Evolutionary conservation across 1,140 invertebrate genomes (phyloP).

Genomic region (Nixonia krombeini): DNA sequence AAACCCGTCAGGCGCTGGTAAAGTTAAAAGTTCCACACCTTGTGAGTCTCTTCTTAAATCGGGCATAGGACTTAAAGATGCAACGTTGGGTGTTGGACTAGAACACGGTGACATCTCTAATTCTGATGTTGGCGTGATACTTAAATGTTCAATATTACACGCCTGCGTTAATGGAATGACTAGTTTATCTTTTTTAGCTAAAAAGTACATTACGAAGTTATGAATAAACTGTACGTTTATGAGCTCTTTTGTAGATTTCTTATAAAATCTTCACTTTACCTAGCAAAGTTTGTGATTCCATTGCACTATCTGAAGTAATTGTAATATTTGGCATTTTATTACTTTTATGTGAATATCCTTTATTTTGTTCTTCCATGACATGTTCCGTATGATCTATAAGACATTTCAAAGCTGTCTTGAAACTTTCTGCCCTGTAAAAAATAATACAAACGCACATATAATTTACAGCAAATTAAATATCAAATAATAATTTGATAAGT

Average conservation of each 20-base stretch:
- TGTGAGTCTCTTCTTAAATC: slow-evolving; percentile 78
- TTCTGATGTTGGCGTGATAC: slow-evolving; percentile 62
- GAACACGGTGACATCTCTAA: slow-evolving; percentile 74
- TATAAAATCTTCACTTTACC: background rate
- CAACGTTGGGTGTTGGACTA: slow-evolving; percentile 75
- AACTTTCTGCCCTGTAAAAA: slow-evolving; percentile 79
- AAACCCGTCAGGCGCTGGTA: slow-evolving; percentile 83
- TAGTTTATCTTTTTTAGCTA: slow-evolving; percentile 53
- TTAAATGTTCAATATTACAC: slow-evolving; percentile 50
- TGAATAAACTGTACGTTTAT: too few relatives aligned
- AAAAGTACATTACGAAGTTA: background rate
- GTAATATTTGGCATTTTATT: slow-evolving; percentile 56
- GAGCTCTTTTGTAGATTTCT: too few relatives aligned
- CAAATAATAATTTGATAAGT: too few relatives aligned
- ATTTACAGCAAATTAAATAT: too few relatives aligned
- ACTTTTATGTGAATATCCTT: slow-evolving; percentile 41
- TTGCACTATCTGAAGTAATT: slow-evolving; percentile 33
- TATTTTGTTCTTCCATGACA: slow-evolving; percentile 74
- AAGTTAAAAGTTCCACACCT: slow-evolving; percentile 73
- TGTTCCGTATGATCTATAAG: slow-evolving; percentile 87
- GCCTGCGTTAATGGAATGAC: slow-evolving; percentile 51
- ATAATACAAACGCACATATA: background rate
- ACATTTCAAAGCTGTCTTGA: slow-evolving; percentile 88
- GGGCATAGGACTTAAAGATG: slow-evolving; percentile 78
- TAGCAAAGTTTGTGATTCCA: background rate